phyloP scores from a whole-genome alignment of 1,140 invertebrate species.

The Acromyrmex charruanus region DNA sequence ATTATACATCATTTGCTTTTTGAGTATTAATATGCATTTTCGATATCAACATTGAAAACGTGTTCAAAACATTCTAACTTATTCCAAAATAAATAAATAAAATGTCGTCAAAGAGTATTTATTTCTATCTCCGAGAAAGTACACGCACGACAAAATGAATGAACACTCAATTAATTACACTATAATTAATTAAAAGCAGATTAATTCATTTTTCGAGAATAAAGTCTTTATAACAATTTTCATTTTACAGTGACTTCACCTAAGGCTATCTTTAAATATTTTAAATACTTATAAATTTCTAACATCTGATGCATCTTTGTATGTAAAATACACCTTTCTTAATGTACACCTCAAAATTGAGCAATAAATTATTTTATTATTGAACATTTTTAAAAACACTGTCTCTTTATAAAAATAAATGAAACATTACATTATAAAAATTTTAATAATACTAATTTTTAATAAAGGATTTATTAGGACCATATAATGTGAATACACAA shows the following conservation, averaged over 20 bases:
- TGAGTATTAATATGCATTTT: background rate
- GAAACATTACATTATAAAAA: background rate
- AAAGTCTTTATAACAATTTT: background rate
- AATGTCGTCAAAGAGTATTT: background rate
- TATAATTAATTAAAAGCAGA: background rate
- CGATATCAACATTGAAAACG: background rate
- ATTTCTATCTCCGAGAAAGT: background rate
- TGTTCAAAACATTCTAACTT: background rate
- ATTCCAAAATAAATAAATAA: conserved; percentile 9
- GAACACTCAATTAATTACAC: background rate
- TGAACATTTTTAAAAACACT: background rate
- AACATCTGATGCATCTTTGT: background rate
- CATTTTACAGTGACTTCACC: background rate
- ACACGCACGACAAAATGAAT: too few relatives aligned
- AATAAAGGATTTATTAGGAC: too few relatives aligned
- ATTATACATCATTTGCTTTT: conserved; percentile 2
- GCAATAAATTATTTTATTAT: background rate
- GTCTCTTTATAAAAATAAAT: background rate
- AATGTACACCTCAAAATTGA: background rate
- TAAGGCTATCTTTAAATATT: background rate
- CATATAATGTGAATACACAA: too few relatives aligned
- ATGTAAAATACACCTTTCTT: background rate
- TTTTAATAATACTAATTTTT: conserved; percentile 7
- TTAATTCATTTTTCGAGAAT: background rate
- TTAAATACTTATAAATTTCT: background rate